Evolutionary conservation across 2,888 invertebrate genomes (phyloP), one percentile per base, ranked within the genome.

Genomic region (Eristalinus sepulchralis): DNA sequence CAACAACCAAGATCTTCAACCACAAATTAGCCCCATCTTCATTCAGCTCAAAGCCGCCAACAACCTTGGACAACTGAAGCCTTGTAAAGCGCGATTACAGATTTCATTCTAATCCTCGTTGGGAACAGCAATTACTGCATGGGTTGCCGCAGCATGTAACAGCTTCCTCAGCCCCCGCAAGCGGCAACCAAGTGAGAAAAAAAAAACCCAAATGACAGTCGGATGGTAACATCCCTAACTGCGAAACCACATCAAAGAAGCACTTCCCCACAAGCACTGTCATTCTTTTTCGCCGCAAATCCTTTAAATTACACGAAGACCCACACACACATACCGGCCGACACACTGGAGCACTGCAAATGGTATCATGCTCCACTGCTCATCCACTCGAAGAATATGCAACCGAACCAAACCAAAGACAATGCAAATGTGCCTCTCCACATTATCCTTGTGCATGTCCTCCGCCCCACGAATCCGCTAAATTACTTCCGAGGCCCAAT

Each of bases 401-500:
- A 17, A 17, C n/a, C 57, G 10, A 24, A 3, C 11, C 39, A 24
- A 84, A 80, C 66, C 60, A 62, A 75, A 64, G 59, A 70, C 53
- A 70, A 68, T 70, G 27, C 6, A 64, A 83, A 66, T 71, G 70
- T 66, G 70, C 24, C 39, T 13, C 75, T 68, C 33, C 24, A 62
- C 63, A 66, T 73, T 72, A 83, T 72, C 13, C 57, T 27, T 47
- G n/a, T 47, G 39, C n/a, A n/a, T 47, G 39, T 64, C 64, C 59
- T 70, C 33, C 57, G 68, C 27, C 47, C 17, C 27, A 57, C 22
- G 64, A 63, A 79, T 71, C 59, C 59, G 34, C 55, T 34, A 72
- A 79, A 79, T 64, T 79, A 73, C 68, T 70, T 79, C 36, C 73
- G 36, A 59, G 53, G 33, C 20, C 71, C 62, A 81, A 72, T 77